Evolutionary conservation across 92 coral and sea anemone species (phyloP).

Genomic region (Porites evermanni): DNA sequence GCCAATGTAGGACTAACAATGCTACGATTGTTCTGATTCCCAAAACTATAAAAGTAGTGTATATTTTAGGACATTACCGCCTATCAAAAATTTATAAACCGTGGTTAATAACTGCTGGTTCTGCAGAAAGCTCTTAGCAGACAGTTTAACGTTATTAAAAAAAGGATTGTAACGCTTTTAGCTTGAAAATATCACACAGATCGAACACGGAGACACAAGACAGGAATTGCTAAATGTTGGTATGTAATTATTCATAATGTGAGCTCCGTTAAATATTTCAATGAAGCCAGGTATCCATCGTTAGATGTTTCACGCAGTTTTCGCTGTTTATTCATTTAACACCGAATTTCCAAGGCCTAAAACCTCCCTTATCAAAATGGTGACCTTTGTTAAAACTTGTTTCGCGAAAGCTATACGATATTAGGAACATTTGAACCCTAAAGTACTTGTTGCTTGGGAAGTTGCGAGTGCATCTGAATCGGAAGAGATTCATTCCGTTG

Average conservation of each 20-base stretch:
- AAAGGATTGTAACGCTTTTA: not conserved
- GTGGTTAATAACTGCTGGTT: conserved; percentile 11
- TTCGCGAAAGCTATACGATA: not conserved
- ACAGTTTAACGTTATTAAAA: not conserved
- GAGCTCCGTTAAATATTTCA: not conserved
- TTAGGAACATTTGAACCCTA: not conserved
- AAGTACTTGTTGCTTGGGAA: not conserved
- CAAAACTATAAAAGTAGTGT: not conserved
- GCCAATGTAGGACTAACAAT: not conserved
- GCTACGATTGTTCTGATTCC: not conserved
- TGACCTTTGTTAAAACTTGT: not conserved
- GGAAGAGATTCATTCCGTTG: not conserved
- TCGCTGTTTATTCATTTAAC: not conserved
- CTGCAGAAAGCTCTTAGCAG: not conserved
- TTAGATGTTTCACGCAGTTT: not conserved
- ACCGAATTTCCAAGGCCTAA: not conserved
- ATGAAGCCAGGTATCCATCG: no score
- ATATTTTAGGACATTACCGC: conserved; percentile 37
- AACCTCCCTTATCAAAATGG: not conserved
- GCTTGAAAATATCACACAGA: not conserved
- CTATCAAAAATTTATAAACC: conserved; percentile 30
- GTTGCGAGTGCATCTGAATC: not conserved
- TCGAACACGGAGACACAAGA: not conserved
- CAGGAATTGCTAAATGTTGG: not conserved
- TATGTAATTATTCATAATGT: no score